Percentiles rank a stretch among this genome's conserved stretches.
Conservation (phyloP, 2,797 vertebrate genomes). For the Danio aesculapii region DNA sequence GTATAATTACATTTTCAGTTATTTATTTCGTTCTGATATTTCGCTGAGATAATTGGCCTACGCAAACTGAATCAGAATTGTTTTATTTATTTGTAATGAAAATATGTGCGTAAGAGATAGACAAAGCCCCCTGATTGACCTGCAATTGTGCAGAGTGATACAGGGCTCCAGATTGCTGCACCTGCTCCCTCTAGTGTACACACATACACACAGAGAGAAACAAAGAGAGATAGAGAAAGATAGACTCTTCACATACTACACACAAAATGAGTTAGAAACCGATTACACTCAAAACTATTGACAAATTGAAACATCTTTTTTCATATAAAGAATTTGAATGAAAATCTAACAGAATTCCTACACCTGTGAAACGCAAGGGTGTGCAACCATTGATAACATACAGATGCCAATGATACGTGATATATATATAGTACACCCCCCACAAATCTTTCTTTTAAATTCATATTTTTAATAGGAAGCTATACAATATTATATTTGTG, state of each 20-base stretch:
- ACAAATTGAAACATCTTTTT: background rate
- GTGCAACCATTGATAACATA: background rate
- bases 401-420: background rate
- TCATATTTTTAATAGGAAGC: too few species aligned
- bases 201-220: constrained; percentile 12
- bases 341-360: background rate
- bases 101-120: background rate
- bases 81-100: background rate
- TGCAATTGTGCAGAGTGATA: constrained; percentile 13
- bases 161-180: constrained; percentile 26
- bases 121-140: background rate
- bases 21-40: background rate
- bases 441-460: too few species aligned
- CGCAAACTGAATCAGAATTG: background rate
- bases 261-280: background rate
- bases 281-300: background rate
- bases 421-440: too few species aligned
- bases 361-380: background rate
- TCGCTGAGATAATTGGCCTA: background rate
- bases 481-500: too few species aligned
- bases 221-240: background rate
- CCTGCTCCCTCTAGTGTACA: constrained; percentile 52
- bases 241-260: background rate
- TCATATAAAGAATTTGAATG: background rate
- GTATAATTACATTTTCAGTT: background rate